Conservation (phyloP, 2,888 invertebrate genomes). For the Amphipyra berbera region DNA sequence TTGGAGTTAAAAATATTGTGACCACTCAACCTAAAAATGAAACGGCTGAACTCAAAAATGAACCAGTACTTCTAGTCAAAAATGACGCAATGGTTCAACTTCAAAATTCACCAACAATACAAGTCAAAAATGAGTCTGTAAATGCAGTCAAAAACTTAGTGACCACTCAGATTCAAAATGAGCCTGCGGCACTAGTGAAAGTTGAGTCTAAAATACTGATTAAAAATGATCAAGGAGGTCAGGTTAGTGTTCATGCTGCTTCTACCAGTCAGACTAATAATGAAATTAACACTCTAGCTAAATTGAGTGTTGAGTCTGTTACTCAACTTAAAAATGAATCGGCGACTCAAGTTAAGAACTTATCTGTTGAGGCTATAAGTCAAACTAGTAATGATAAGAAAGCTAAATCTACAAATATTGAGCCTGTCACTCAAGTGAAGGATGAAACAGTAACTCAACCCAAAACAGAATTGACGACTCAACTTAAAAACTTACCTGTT, state of each 20-base stretch:
- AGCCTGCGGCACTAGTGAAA: slow-evolving; percentile 9
- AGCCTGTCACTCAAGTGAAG: neutral
- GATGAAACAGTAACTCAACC: slow-evolving; percentile 10
- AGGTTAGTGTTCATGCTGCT: neutral
- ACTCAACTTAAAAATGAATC: neutral
- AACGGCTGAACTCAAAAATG: neutral
- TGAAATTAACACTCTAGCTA: neutral
- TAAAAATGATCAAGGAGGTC: neutral
- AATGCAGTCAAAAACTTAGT: slow-evolving; percentile 30
- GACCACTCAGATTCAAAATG: slow-evolving; percentile 23
- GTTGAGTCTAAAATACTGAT: slow-evolving; percentile 15
- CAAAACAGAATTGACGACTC: slow-evolving; percentile 18
- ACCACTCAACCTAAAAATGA: slow-evolving; percentile 26
- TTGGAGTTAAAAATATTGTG: slow-evolving; percentile 1
- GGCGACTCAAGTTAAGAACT: slow-evolving; percentile 10
- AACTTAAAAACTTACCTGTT: neutral
- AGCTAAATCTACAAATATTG: neutral
- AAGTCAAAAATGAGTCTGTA: neutral
- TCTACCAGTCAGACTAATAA: neutral
- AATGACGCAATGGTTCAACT: slow-evolving; percentile 23
- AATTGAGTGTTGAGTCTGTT: slow-evolving; percentile 24
- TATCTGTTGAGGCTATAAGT: neutral
- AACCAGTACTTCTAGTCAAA: slow-evolving; percentile 9
- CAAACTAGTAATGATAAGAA: neutral
- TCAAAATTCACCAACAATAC: slow-evolving; percentile 2